Evolutionary conservation across 2,113 vertebrate genomes (phyloP).

Genomic region (Synchiropus splendidus): DNA sequence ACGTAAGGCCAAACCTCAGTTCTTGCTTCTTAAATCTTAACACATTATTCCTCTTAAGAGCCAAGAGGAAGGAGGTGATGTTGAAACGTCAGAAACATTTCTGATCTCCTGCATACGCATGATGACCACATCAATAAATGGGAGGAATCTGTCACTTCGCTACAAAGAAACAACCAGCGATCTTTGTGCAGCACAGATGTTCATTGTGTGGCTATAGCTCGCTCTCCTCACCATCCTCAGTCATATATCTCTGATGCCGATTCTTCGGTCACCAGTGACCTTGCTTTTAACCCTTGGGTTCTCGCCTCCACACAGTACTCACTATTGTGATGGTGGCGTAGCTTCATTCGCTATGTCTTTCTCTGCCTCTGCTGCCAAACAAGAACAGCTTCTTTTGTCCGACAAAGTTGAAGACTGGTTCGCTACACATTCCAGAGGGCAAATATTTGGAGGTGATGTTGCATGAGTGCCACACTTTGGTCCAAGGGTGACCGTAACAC

Average conservation of each 20-base stretch:
- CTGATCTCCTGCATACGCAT: slow-evolving; percentile 23
- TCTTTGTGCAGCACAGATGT: slow-evolving; percentile 49
- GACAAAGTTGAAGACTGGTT: slow-evolving; percentile 26
- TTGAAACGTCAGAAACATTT: slow-evolving; percentile 41
- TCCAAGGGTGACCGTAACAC: slow-evolving; percentile 49
- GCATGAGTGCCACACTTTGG: slow-evolving; percentile 11
- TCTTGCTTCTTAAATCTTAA: too few species aligned
- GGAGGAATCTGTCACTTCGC: slow-evolving; percentile 17
- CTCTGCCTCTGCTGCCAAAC: slow-evolving; percentile 24
- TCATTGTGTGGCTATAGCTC: slow-evolving; percentile 45
- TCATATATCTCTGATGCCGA: slow-evolving; percentile 30
- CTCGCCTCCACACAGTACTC: slow-evolving; percentile 26
- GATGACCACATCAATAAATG: slow-evolving; percentile 36
- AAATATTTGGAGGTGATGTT: slow-evolving; percentile 24
- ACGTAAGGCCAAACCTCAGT: too few species aligned
- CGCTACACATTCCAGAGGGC: slow-evolving; percentile 28
- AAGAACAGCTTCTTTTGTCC: slow-evolving; percentile 36
- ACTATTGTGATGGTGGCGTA: slow-evolving; percentile 36
- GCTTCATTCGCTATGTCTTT: slow-evolving; percentile 21
- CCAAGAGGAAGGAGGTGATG: slow-evolving; percentile 19
- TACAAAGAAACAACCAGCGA: slow-evolving; percentile 26
- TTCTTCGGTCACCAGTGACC: slow-evolving; percentile 41
- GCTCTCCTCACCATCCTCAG: slow-evolving; percentile 33
- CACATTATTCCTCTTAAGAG: neutral
- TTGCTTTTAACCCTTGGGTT: slow-evolving; percentile 30